phyloP scores from a whole-genome alignment of 2,888 invertebrate genomes.

The Caprella mutica region DNA sequence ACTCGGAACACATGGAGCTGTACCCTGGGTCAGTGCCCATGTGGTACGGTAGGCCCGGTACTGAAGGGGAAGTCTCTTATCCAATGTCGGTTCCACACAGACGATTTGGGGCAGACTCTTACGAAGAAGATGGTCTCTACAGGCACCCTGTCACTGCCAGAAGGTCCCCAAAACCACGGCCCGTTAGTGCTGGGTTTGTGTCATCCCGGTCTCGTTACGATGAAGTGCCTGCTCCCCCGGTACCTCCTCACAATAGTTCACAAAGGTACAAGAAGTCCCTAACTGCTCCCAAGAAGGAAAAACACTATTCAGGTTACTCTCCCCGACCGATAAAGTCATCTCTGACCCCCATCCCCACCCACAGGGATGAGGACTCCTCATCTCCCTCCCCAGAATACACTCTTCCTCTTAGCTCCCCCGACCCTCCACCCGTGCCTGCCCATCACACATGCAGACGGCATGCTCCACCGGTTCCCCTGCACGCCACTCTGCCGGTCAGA shows the following conservation, averaged over 20 bases:
- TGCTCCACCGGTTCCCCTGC: not conserved
- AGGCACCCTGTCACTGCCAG: slow-evolving; percentile 5
- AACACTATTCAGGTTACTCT: slow-evolving; percentile 10
- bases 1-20: slow-evolving; percentile 9
- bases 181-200: slow-evolving; percentile 13
- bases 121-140: not conserved
- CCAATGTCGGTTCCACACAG: slow-evolving; percentile 23
- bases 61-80: slow-evolving; percentile 9
- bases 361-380: not conserved
- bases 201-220: not conserved
- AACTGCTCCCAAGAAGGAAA: slow-evolving; percentile 6
- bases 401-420: slow-evolving; percentile 14
- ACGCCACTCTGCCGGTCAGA: not conserved
- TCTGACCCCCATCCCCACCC: slow-evolving; percentile 2
- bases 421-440: slow-evolving; percentile 7
- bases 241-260: slow-evolving; percentile 32
- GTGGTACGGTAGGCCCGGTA: slow-evolving; percentile 25
- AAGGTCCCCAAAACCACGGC: slow-evolving; percentile 9
- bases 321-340: not conserved
- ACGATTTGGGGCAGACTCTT: not conserved
- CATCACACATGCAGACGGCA: too few relatives aligned
- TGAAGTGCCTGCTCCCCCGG: slow-evolving; percentile 12
- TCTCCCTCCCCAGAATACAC: slow-evolving; percentile 28
- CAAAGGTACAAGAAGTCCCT: slow-evolving; percentile 8
- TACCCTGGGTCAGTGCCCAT: slow-evolving; percentile 32